Evolutionary conservation across 2,888 invertebrate genomes (phyloP).

Genomic region (Lasius fuliginosus): DNA sequence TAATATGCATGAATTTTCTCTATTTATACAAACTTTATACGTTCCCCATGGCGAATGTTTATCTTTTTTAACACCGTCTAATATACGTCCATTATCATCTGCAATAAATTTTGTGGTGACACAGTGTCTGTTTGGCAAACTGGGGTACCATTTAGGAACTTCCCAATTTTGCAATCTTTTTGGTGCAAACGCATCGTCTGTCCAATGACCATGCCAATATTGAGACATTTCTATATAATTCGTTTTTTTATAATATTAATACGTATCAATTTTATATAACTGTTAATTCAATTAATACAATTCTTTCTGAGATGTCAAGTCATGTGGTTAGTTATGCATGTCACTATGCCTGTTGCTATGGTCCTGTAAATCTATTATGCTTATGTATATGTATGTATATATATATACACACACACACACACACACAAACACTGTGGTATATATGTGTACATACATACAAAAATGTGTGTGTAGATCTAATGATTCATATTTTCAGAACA

Average conservation of each 20-base stretch:
- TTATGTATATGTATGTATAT: background rate
- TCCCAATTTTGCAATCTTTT: constrained; percentile 79
- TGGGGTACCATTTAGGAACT: constrained; percentile 79
- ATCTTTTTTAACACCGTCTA: constrained; percentile 68
- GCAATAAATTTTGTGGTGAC: constrained; percentile 74
- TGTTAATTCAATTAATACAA: background rate
- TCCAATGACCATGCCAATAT: constrained; percentile 79
- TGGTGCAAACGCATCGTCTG: constrained; percentile 76
- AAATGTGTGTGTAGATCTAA: constrained; percentile 7
- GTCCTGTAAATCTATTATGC: constrained; percentile 57
- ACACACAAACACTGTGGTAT: background rate
- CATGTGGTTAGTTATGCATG: constrained; percentile 6
- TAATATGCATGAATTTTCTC: background rate
- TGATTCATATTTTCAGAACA: constrained; percentile 87
- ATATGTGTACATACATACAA: background rate
- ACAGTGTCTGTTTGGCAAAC: constrained; percentile 77
- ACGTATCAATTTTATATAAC: background rate
- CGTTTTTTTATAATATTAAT: constrained; percentile 7
- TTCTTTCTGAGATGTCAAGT: background rate
- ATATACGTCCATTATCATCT: constrained; percentile 75
- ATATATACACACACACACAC: too few species aligned
- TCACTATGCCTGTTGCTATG: constrained; percentile 60
- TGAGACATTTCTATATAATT: constrained; percentile 76
- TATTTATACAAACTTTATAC: constrained; percentile 73
- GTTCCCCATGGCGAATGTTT: constrained; percentile 72